Evolutionary conservation across 2,113 vertebrate genomes (phyloP).

Genomic region (Chrysemys picta): DNA sequence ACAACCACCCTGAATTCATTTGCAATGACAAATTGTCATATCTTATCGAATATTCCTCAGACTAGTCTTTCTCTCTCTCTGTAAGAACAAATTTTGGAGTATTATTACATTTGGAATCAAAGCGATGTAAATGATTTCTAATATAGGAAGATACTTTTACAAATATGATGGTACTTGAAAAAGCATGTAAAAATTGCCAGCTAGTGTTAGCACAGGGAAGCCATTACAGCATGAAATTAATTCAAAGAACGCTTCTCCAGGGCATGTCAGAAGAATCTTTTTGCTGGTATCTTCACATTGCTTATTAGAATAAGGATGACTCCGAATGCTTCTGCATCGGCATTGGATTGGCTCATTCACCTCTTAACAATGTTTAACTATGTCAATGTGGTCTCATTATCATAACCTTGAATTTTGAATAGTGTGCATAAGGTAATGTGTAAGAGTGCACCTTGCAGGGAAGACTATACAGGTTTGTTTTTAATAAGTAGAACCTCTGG

Average conservation of each 20-base stretch:
- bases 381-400: constrained; percentile 51
- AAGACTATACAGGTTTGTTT: background rate
- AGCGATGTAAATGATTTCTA: constrained; percentile 14
- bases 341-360: constrained; percentile 33
- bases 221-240: constrained; percentile 23
- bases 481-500: background rate
- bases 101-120: background rate
- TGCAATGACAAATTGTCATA: background rate
- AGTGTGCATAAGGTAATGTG: constrained; percentile 41
- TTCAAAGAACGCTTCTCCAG: constrained; percentile 35
- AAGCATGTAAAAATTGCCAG: constrained; percentile 12
- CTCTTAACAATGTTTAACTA: constrained; percentile 55
- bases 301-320: constrained; percentile 63
- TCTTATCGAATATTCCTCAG: background rate
- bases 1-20: background rate
- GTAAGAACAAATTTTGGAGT: background rate
- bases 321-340: constrained; percentile 21
- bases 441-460: constrained; percentile 23
- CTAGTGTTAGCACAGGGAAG: background rate
- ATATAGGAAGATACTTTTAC: background rate
- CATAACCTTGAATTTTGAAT: constrained; percentile 73
- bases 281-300: constrained; percentile 23
- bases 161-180: background rate
- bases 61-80: background rate
- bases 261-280: constrained; percentile 24